Percentiles rank a stretch among this genome's conserved stretches.
Conservation (phyloP, 2,888 invertebrate genomes). For the Disparrhopalites patrizii region DNA sequence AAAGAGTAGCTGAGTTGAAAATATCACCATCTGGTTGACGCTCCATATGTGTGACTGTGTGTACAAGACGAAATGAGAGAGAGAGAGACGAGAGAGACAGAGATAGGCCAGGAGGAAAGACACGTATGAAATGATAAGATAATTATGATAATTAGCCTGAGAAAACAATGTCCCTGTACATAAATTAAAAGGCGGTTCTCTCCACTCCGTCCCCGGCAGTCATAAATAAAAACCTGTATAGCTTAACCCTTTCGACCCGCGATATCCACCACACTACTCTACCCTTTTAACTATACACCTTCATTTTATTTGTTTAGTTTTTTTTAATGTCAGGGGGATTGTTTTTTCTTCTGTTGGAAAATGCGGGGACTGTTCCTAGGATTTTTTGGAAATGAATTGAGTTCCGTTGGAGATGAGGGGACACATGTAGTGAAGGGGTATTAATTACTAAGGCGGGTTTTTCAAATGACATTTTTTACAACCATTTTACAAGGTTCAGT, state of each 20-base stretch:
- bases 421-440: too few species aligned
- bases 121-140: slow-evolving; percentile 28
- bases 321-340: too few species aligned
- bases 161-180: slow-evolving; percentile 28
- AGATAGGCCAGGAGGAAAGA: slow-evolving; percentile 19
- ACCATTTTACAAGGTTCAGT: too few species aligned
- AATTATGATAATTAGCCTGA: slow-evolving; percentile 30
- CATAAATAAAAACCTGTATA: slow-evolving; percentile 5
- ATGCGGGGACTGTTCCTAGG: too few species aligned
- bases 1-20: background rate
- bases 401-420: too few species aligned
- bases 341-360: too few species aligned
- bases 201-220: background rate
- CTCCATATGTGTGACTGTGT: background rate
- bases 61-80: background rate
- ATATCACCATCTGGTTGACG: slow-evolving; percentile 23
- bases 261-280: too few species aligned
- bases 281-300: too few species aligned
- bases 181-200: slow-evolving; percentile 26
- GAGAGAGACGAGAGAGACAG: background rate
- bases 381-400: too few species aligned
- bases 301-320: too few species aligned
- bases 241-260: background rate
- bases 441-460: too few species aligned
- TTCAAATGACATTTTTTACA: too few species aligned